A percentile compares a stretch with the other conserved stretches of the same genome.
phyloP scores from a whole-genome alignment of 2,888 invertebrate species.

The Listrodromus nycthemerus region DNA sequence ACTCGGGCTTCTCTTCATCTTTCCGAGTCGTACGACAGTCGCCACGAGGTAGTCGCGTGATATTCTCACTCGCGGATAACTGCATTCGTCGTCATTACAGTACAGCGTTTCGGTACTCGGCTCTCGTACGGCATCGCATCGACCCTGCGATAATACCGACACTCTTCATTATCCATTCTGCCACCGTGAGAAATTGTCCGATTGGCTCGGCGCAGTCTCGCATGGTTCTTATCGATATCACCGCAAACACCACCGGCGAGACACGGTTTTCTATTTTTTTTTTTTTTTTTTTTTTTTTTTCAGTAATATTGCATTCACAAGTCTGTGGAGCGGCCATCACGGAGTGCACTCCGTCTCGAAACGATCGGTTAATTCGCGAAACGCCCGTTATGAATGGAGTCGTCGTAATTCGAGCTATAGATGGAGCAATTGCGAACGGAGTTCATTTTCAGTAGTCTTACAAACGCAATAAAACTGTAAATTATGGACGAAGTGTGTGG shows the following conservation, averaged over 20 bases:
- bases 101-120: background rate
- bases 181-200: conserved; percentile 22
- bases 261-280: conserved; percentile 65
- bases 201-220: conserved; percentile 3
- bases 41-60: conserved; percentile 60
- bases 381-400: conserved; percentile 2
- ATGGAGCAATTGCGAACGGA: background rate
- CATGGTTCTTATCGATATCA: conserved; percentile 22
- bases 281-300: conserved; percentile 57
- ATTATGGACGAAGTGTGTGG: background rate
- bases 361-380: background rate
- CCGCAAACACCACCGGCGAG: conserved; percentile 5
- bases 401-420: background rate
- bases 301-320: background rate
- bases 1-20: conserved; percentile 45
- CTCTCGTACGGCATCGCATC: background rate
- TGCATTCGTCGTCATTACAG: conserved; percentile 45
- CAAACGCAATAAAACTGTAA: background rate
- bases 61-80: conserved; percentile 59
- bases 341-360: background rate
- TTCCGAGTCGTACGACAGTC: conserved; percentile 22
- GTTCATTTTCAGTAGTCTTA: background rate
- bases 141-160: conserved; percentile 20
- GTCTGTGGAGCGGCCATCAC: background rate
- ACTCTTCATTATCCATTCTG: conserved; percentile 27